Evolutionary conservation across 2,113 vertebrate species (phyloP).

Genomic region (Sinocyclocheilus maitianheensis): DNA sequence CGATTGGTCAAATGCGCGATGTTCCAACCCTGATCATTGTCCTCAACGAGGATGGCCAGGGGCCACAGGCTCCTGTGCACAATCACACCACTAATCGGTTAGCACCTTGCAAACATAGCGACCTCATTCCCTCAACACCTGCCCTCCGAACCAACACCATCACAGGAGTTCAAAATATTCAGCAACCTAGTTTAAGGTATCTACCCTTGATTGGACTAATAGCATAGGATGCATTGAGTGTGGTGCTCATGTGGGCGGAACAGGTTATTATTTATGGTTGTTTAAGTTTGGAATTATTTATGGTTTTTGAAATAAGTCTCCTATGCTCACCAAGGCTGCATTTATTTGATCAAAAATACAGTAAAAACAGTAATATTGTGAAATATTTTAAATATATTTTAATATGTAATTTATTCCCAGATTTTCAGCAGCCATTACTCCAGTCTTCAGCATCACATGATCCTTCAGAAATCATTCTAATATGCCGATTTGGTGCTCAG

Average conservation of each 20-base stretch:
- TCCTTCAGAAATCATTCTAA: background rate
- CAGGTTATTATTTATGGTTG: background rate
- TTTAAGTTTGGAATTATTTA: background rate
- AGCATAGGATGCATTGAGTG: background rate
- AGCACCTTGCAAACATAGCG: constrained; percentile 51
- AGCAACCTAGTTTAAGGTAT: background rate
- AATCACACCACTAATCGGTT: constrained; percentile 47
- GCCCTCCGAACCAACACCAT: background rate
- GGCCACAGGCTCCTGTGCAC: constrained; percentile 42
- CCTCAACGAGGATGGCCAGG: constrained; percentile 43
- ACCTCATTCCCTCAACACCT: constrained; percentile 24
- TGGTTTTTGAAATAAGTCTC: background rate
- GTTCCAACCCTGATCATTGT: constrained; percentile 62
- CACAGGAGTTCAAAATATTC: constrained; percentile 20
- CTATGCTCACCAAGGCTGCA: background rate
- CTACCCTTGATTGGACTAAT: background rate
- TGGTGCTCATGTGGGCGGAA: background rate
- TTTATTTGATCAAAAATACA: background rate
- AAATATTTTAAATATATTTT: background rate
- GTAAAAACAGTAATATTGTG: background rate
- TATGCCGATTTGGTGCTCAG: background rate
- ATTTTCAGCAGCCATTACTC: background rate
- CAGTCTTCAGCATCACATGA: background rate
- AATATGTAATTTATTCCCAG: background rate
- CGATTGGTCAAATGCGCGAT: constrained; percentile 54